Conservation (phyloP, 2,113 vertebrate species). For the Rhynchopsitta pachyrhyncha region DNA sequence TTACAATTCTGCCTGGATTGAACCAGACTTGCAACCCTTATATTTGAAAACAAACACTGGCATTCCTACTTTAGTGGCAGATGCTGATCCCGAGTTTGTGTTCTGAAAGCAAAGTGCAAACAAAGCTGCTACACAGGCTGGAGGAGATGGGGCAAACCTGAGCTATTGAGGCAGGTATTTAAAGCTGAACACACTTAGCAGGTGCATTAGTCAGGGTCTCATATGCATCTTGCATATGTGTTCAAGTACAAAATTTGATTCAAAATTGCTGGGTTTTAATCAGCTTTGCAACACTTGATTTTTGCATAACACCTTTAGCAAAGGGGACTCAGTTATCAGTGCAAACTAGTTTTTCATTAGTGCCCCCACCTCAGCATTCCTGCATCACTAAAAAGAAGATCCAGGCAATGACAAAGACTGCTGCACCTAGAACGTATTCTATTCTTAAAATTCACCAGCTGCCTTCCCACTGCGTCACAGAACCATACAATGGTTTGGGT, state of each 20-base stretch:
- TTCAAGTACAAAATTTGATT: not conserved
- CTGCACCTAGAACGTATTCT: rapidly evolving
- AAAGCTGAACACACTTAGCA: not conserved
- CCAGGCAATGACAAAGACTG: not conserved
- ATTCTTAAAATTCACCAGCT: not conserved
- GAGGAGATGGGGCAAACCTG: not conserved
- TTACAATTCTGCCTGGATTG: not conserved
- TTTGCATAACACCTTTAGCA: not conserved
- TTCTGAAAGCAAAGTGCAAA: not conserved
- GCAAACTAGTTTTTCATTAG: not conserved
- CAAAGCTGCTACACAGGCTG: not conserved
- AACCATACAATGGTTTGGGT: not conserved
- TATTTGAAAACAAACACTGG: not conserved
- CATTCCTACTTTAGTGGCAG: not conserved
- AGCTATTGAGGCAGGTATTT: too few relatives aligned
- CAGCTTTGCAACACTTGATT: not conserved
- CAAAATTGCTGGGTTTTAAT: not conserved
- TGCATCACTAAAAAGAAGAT: not conserved
- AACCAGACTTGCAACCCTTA: not conserved
- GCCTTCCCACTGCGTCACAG: not conserved
- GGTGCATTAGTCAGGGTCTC: not conserved
- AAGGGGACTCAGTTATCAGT: not conserved
- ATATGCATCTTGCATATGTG: rapidly evolving
- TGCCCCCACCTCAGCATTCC: not conserved
- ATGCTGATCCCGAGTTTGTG: not conserved